phyloP scores from a whole-genome alignment of 1,140 invertebrate species.

The Anastrepha obliqua region DNA sequence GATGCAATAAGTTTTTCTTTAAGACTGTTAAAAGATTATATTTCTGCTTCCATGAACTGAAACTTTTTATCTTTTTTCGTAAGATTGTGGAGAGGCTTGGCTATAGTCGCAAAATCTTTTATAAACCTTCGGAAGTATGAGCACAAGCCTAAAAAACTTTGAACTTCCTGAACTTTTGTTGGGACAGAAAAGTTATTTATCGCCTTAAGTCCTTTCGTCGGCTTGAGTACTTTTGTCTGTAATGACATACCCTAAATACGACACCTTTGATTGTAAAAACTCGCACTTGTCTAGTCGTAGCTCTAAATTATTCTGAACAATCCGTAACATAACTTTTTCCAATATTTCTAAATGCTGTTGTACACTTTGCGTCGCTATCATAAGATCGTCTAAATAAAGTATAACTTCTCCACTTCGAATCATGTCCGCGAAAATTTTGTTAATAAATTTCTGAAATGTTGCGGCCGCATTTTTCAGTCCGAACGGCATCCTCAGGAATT shows the following conservation, averaged over 20 bases:
- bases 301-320: constrained; percentile 67
- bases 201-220: constrained; percentile 60
- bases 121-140: constrained; percentile 61
- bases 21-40: constrained; percentile 61
- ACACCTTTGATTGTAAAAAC: constrained; percentile 63
- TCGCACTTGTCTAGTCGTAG: constrained; percentile 72
- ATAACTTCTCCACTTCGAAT: constrained; percentile 53
- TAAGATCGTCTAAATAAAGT: constrained; percentile 59
- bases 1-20: constrained; percentile 59
- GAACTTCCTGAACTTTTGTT: constrained; percentile 58
- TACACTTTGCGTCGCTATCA: constrained; percentile 53
- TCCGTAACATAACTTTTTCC: constrained; percentile 60
- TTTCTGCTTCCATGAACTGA: constrained; percentile 57
- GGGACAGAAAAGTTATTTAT: constrained; percentile 61
- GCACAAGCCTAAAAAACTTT: constrained; percentile 61
- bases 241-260: constrained; percentile 71
- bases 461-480: constrained; percentile 67
- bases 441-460: constrained; percentile 71
- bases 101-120: constrained; percentile 61
- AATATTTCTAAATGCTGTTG: constrained; percentile 58
- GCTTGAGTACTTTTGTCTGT: constrained; percentile 58
- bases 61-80: constrained; percentile 63
- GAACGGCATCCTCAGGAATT: constrained; percentile 66
- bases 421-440: constrained; percentile 66
- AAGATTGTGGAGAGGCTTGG: constrained; percentile 64